These are phyloP conservation scores for Meloidogyne exigua DNA, from an alignment of 1,140 invertebrate species.

Conservation along the genomic window DNA sequence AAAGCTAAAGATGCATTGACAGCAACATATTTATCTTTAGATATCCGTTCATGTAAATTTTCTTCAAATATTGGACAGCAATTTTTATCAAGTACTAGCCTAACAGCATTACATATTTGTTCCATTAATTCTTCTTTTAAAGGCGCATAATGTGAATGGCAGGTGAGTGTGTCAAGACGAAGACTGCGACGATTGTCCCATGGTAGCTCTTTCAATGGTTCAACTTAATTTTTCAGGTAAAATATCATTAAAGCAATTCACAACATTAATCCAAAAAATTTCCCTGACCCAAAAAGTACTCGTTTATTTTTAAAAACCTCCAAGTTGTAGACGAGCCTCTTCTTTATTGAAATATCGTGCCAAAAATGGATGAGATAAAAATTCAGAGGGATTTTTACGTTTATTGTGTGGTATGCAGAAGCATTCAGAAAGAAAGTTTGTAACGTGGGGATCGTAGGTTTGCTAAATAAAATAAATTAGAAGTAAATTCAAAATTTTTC, in stretches of 20 bases:
- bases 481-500: neutral
- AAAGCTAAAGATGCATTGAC: conserved; percentile 22
- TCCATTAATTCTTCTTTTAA: conserved; percentile 16
- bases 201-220: neutral
- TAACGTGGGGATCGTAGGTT: conserved; percentile 16
- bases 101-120: conserved; percentile 9
- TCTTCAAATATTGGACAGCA: conserved; percentile 15
- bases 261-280: no score
- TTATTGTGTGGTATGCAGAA: neutral
- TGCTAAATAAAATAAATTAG: conserved; percentile 1
- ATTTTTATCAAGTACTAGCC: neutral
- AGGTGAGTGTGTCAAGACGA: conserved; percentile 8
- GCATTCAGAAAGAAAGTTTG: conserved; percentile 8
- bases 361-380: conserved; percentile 20
- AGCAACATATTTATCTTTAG: conserved; percentile 14
- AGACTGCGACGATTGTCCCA: conserved; percentile 9
- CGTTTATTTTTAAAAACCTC: neutral
- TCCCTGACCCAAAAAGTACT: neutral
- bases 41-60: neutral
- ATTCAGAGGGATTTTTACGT: neutral
- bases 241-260: neutral
- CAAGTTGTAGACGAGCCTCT: conserved; percentile 11
- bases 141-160: conserved; percentile 5
- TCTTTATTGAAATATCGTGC: neutral
- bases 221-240: conserved; percentile 10